Evolutionary conservation across 2,797 vertebrate species (phyloP).

Genomic region (Eulemur mongoz): DNA sequence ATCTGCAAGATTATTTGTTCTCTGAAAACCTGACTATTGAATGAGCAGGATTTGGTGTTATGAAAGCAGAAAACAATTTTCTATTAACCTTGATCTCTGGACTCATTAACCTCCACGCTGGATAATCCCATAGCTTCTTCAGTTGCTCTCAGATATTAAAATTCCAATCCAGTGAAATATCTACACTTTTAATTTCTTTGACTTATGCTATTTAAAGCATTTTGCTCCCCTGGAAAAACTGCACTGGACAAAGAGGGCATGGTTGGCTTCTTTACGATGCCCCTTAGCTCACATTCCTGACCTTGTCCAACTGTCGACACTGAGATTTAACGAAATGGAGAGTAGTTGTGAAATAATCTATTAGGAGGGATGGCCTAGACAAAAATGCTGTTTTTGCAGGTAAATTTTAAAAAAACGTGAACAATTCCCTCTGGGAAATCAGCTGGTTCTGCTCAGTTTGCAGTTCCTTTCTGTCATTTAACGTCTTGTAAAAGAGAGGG

Average conservation of each 20-base stretch:
- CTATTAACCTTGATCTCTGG: slow-evolving; percentile 15
- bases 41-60: background rate
- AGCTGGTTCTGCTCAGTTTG: background rate
- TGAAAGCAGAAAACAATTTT: slow-evolving; percentile 15
- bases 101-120: background rate
- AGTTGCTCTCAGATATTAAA: slow-evolving; percentile 37
- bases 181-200: background rate
- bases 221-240: background rate
- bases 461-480: background rate
- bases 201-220: background rate
- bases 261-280: background rate
- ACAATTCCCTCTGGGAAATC: background rate
- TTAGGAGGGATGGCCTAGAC: background rate
- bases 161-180: background rate
- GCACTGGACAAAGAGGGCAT: background rate
- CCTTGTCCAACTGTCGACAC: background rate
- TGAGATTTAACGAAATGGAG: background rate
- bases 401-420: background rate
- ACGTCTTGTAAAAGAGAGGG: background rate
- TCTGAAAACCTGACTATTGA: background rate
- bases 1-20: background rate
- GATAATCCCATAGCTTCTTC: slow-evolving; percentile 15
- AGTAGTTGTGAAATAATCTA: background rate
- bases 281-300: background rate
- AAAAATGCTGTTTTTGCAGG: background rate